Evolutionary conservation across 2,113 vertebrate species (phyloP), one percentile per base, ranked within the genome.

Genomic region (Pithys albifrons): DNA sequence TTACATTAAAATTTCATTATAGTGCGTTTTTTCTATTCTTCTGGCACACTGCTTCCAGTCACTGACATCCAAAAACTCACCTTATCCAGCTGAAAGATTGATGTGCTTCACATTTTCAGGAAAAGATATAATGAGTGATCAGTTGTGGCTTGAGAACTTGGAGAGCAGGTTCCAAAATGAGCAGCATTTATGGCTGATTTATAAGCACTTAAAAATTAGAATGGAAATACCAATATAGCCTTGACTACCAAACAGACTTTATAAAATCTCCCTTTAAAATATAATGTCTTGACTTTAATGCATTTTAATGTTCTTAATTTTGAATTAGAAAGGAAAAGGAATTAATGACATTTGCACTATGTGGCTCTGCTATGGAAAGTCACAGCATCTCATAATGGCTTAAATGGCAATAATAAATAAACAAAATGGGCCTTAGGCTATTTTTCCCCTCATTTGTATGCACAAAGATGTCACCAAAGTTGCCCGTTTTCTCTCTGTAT

Each of bases 281-380:
- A 72, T 78, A 92, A 92, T 94, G 86, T 29, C 83, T 94, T 92
- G 92, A 86, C 77, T 94, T 88, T 94, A 97, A 96, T 95, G 85
- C 85, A 95, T 95, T 95, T 94, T 96, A 96, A 93, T 92, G 95
- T 69, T 96, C 88, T 80, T 95, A 95, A 95, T 95, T 97, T 91
- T 89, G 88, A 88, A 93, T 93, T 91, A 94, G 65, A 66, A 89
- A 86, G 61, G 41, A 83, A 93, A 57, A 96, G 31, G 57, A 94
- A 92, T 89, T 89, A 31, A 73, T 95, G 80, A 61, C 65, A 72
- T 91, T 91, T 95, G 54, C 41, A 85, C 69, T 93, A n/a, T 91
- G 52, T 90, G 43, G 49, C 69, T 95, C 84, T 91, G 46, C 67
- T 94, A 12, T 59, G 45, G 69, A 84, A 92, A 96, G 65, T 86